phyloP scores from a whole-genome alignment of 2,113 vertebrate species.

The Ictalurus punctatus region DNA sequence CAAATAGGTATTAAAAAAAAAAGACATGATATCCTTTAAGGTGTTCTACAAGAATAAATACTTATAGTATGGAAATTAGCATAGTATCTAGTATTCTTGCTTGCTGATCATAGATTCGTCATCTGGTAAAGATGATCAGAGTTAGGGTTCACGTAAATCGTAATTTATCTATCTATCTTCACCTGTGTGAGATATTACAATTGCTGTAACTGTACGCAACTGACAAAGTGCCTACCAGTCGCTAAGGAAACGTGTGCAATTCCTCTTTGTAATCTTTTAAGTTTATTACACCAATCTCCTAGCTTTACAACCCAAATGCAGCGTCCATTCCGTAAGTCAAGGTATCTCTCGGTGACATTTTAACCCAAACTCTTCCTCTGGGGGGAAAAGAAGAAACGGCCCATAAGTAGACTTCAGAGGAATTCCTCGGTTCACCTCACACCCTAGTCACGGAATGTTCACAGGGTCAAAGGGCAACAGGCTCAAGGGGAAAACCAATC shows the following conservation, averaged over 20 bases:
- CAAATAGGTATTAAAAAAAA: not conserved
- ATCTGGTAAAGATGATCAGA: not conserved
- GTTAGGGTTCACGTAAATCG: not conserved
- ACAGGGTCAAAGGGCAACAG: constrained; percentile 85
- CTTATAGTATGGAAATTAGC: not conserved
- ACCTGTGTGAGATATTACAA: not conserved
- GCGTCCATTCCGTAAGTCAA: not conserved
- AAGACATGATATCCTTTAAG: not conserved
- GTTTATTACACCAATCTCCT: constrained; percentile 1
- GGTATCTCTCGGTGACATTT: not conserved
- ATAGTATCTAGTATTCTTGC: not conserved
- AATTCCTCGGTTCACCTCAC: constrained; percentile 75
- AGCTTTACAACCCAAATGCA: not conserved
- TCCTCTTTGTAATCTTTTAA: not conserved
- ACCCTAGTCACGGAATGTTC: constrained; percentile 80
- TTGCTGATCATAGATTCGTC: not conserved
- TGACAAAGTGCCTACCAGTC: not conserved
- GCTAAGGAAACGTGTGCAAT: not conserved
- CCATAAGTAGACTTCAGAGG: constrained; percentile 76
- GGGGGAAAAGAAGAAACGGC: constrained; percentile 45
- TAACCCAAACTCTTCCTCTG: constrained; percentile 22
- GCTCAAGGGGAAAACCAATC: constrained; percentile 83
- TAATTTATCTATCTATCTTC: not conserved
- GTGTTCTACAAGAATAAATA: not conserved
- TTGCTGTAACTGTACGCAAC: not conserved